A percentile compares a stretch with the other conserved stretches of the same genome.
These are phyloP conservation scores for Halichoeres trimaculatus DNA, from an alignment of 2,113 vertebrate species.

Conservation along the genomic window DNA sequence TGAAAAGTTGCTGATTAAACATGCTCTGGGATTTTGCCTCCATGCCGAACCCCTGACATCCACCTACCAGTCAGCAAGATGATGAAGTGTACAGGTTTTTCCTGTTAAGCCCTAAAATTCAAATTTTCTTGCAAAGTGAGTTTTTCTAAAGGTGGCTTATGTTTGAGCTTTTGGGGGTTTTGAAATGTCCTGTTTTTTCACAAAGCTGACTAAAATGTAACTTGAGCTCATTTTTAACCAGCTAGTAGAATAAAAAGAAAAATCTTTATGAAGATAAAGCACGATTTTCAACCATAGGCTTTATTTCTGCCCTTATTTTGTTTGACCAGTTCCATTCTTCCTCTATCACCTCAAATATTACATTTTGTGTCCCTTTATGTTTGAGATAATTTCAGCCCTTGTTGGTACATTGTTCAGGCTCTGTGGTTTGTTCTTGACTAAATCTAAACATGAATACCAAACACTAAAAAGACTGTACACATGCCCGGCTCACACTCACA, in stretches of 20 bases:
- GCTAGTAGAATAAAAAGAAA: neutral
- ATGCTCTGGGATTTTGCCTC: neutral
- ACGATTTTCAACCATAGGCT: conserved; percentile 1
- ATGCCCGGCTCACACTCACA: neutral
- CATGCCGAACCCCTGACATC: neutral
- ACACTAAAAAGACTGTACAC: neutral
- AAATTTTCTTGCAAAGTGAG: neutral
- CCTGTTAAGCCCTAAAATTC: neutral
- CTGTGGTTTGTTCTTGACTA: neutral
- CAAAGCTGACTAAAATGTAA: neutral
- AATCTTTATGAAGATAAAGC: conserved; percentile 33
- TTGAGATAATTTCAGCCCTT: neutral
- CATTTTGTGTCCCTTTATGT: neutral
- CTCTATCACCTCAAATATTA: neutral
- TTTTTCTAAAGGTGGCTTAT: conserved; percentile 2
- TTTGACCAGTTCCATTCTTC: neutral
- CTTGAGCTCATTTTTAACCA: conserved; percentile 17
- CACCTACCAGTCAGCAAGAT: neutral
- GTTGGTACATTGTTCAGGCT: neutral
- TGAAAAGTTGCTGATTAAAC: neutral
- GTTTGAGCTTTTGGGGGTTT: neutral
- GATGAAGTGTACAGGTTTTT: neutral
- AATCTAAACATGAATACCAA: conserved; percentile 2
- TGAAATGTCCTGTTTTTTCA: neutral
- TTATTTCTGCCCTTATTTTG: conserved; percentile 16